Evolutionary conservation across 2,113 vertebrate species (phyloP).

Genomic region (Esox niger): DNA sequence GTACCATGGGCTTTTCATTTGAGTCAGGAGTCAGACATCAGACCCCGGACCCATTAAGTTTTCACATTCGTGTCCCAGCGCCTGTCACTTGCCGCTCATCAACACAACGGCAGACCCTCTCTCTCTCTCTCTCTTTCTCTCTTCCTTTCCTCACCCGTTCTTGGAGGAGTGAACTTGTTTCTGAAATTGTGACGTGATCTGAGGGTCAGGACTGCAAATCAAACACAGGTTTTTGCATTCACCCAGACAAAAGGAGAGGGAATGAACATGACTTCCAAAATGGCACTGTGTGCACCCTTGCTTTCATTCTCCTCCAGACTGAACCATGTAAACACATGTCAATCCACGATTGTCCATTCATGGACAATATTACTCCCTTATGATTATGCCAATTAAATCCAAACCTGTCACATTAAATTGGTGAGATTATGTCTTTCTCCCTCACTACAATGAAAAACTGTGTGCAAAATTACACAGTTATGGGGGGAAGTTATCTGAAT

Average conservation of each 20-base stretch:
- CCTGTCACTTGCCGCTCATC: conserved; percentile 66
- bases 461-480: neutral
- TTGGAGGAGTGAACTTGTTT: conserved; percentile 63
- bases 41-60: conserved; percentile 67
- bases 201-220: conserved; percentile 49
- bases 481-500: conserved; percentile 26
- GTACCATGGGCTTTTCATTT: conserved; percentile 64
- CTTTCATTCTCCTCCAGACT: conserved; percentile 2
- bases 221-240: conserved; percentile 52
- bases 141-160: conserved; percentile 24
- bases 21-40: conserved; percentile 59
- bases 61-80: conserved; percentile 65
- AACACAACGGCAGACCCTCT: conserved; percentile 39
- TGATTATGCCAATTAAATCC: conserved; percentile 8
- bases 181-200: conserved; percentile 53
- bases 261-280: conserved; percentile 35
- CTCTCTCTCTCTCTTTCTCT: conserved; percentile 25
- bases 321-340: conserved; percentile 23
- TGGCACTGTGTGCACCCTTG: conserved; percentile 13
- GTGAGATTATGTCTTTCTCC: conserved; percentile 10
- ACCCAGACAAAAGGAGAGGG: conserved; percentile 27
- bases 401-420: conserved; percentile 6
- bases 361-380: conserved; percentile 6
- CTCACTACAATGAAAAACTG: neutral
- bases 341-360: conserved; percentile 30